Base-by-base conservation (phyloP, 2,113 vertebrate genomes). In the Erythrolamprus reginae region DNA sequence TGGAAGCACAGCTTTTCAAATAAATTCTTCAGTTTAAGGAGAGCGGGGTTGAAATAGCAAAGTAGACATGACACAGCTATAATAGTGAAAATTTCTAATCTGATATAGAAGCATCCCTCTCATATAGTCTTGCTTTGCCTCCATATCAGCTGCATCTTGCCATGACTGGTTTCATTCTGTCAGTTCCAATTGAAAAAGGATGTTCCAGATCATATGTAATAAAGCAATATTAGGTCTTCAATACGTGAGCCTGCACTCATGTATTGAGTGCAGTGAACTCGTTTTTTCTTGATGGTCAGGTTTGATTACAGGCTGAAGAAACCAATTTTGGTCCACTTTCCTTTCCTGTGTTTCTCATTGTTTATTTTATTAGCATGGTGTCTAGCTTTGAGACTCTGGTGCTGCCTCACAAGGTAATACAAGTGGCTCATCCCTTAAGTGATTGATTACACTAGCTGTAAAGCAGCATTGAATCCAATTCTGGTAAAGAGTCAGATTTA, bases 351-450 rank as follows among this genome's bases (percentile, higher is more conserved):
- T 84, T 94, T 92, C 52, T 93, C 45, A 53, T 83, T 89, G 92
- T 89, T 90, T 89, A 90, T 93, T 94, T 94, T 33, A 9, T 93
- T 93, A 93, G 19, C 19, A 5, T 89, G 4, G 15, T 89, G 85
- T 10, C 42, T 53, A 23, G 10, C 42, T 15, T 0, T 86, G 48
- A 84, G 38, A 26, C 0, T 92, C 10, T 17, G 84, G 0, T 84
- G 88, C 82, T 85, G 0, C 10, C 86, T 92, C 55, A 70, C 3
- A 42, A 77, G 2, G 21, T 89, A 26, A 85, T 91, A 51, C 65
- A 90, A 77, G 6, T 24, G 5, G 6, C 83, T 10, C 82, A 4
- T 47, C 50, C 33, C 10, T 38, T 90, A 47, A 88, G 47, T 53
- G 87, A 45, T 45, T 23, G 45, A 55, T 33, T 47, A 6, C 84